Evolutionary conservation across 2,888 invertebrate species (phyloP), one percentile per base, ranked within the genome.

Genomic region (Dorcus hopei): DNA sequence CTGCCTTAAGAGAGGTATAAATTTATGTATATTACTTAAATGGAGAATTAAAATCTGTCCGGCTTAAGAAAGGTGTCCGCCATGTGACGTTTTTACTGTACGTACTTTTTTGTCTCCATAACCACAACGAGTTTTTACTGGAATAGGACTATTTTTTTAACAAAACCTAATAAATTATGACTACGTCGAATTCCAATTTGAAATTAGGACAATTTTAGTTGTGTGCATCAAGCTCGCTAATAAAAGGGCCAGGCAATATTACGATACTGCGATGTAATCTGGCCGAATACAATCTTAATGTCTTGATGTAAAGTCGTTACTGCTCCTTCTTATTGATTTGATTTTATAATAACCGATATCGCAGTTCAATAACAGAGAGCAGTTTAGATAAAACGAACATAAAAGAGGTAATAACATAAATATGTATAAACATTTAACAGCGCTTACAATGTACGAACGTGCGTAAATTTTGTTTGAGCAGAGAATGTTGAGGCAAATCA

Each of bases 241-340:
- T 59, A 61, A 61, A 59, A 58, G 54, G 8, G 52, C 59, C 59
- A 61, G 54, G 26, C 54, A 51, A 59, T 52, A 58, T 58, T 60
- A 52, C 60, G 62, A 59, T 62, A 58, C 62, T 7, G 57, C 59
- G 58, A 59, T 62, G 58, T 62, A 66, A 65, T 66, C 66, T 66
- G 58, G 57, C 41, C 64, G 57, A 58, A 57, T 62, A 42, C 60
- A 58, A 63, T 65, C 62, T 63, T 65, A 63, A 65, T 67, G 67
- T 65, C 63, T 61, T 61, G 62, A 59, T 63, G 61, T 61, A 65
- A 60, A 58, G 65, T 61, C 64, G 61, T 65, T 59, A 61, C 49
- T 61, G 55, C 61, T 61, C 52, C 58, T 58, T 65, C 57, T 64
- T 64, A 67, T 67, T 67, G 67, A 67, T 64, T 65, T 57, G 58